Evolutionary conservation across 2,888 invertebrate species (phyloP), one percentile per base, ranked within the genome.

Genomic region (Campoplex nolae): DNA sequence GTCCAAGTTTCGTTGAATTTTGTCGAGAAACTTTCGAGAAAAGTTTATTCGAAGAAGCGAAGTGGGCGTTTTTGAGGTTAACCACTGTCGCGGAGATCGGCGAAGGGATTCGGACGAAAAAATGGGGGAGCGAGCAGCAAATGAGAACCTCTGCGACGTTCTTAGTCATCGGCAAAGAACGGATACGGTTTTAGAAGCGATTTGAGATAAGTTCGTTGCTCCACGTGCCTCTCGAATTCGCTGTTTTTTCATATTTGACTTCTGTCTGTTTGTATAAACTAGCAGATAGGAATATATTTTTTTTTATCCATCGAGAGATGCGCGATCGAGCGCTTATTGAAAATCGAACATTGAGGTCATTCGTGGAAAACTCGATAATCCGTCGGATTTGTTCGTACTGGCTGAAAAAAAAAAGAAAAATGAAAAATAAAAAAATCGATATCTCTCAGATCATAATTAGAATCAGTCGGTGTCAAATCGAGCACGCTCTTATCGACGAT

Each of bases 151-250:
- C 77, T 48, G 77, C 9, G n/a, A n/a, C 8, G 62, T 62, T 62
- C 16, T 62, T 32, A 62, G 62, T n/a, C 51, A 32, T 32, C 48
- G 51, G 51, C 38, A 54, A 28, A 56, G 78, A 18, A 42, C 70
- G 28, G 67, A 68, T 67, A 38, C 65, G 62, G 65, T 82, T 35
- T 23, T 74, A 35, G 42, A 13, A 38, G 54, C 67, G 74, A 82
- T 68, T 68, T 32, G 38, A 82, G 67, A 82, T 74, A 82, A 74
- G 18, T 45, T 35, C 56, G 65, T 18, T 74, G 81, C 9, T 73
- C 48, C 71, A 42, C 32, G 51, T 54, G 9, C 28, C 8, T 42
- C 56, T 67, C 77, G 67, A 68, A 54, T 51, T 77, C 35, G 48
- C 28, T 16, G 6, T 58, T 58, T 51, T 23, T 23, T n/a, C 54